Percentiles rank a stretch among this genome's conserved stretches.
Evolutionary conservation across 2,888 invertebrate genomes (phyloP).

Genomic region (Pelosia muscerda): DNA sequence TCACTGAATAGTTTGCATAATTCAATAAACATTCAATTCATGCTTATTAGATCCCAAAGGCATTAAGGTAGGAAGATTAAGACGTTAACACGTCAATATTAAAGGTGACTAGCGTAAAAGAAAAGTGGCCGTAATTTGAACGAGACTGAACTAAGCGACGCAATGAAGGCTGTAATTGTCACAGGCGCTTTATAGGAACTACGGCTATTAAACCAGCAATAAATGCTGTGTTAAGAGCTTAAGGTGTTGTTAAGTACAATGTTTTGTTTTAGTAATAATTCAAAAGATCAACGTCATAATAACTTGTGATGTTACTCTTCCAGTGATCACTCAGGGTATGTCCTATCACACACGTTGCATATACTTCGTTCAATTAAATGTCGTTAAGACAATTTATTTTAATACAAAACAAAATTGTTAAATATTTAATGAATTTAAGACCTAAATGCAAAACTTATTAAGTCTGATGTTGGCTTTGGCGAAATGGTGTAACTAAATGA

Average conservation of each 20-base stretch:
- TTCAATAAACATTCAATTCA: not conserved
- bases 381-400: no score
- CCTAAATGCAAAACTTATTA: no score
- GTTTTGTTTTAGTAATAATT: not conserved
- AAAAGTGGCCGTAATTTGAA: slow-evolving; percentile 47
- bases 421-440: no score
- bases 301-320: not conserved
- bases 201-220: slow-evolving; percentile 37
- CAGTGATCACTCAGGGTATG: no score
- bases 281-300: not conserved
- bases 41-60: slow-evolving; percentile 13
- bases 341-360: no score
- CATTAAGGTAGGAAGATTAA: slow-evolving; percentile 39
- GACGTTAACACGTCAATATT: slow-evolving; percentile 35
- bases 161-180: slow-evolving; percentile 47
- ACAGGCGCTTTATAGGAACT: slow-evolving; percentile 28
- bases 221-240: slow-evolving; percentile 32
- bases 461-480: no score
- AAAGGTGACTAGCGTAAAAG: slow-evolving; percentile 43
- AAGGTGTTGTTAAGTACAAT: slow-evolving; percentile 1
- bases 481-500: no score
- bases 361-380: no score
- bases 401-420: no score
- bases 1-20: not conserved
- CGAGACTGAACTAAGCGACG: slow-evolving; percentile 29